Conservation (phyloP, 2,113 vertebrate genomes). For the Bufo gargarizans region DNA sequence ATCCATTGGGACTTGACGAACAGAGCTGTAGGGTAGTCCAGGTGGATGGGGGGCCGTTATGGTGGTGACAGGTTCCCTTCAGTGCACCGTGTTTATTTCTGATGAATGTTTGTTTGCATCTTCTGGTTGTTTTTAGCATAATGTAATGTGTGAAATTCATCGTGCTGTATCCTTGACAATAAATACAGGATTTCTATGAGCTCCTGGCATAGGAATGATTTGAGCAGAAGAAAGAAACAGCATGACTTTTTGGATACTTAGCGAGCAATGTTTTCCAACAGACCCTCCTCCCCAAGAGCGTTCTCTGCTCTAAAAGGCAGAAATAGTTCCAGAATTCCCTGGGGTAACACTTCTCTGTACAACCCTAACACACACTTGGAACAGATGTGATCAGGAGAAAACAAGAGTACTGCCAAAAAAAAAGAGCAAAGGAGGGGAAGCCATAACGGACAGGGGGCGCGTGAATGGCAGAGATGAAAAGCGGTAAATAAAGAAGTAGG, state of each 20-base stretch:
- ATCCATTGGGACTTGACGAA: too few species aligned
- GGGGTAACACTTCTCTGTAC: conserved; percentile 37
- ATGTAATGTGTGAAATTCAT: neutral
- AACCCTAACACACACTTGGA: conserved; percentile 54
- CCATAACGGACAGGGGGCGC: neutral
- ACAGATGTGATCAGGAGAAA: conserved; percentile 57
- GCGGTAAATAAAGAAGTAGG: neutral
- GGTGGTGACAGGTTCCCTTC: too few species aligned
- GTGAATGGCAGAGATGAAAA: neutral
- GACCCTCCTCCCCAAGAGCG: conserved; percentile 44
- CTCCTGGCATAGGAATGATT: conserved; percentile 1
- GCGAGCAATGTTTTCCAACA: conserved; percentile 55
- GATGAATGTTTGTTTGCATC: neutral
- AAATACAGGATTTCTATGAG: conserved; percentile 24
- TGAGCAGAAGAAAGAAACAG: conserved; percentile 37
- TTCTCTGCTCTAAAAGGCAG: conserved; percentile 43
- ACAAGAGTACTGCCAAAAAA: conserved; percentile 9
- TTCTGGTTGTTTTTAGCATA: neutral
- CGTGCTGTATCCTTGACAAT: conserved; percentile 19
- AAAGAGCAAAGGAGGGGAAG: neutral
- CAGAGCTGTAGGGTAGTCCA: too few species aligned
- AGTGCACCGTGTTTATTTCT: neutral
- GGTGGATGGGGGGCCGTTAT: too few species aligned
- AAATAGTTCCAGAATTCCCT: conserved; percentile 55
- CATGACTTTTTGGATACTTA: conserved; percentile 33